Evolutionary conservation across 2,888 invertebrate genomes (phyloP).

Genomic region (Branchipolynoe longqiensis): DNA sequence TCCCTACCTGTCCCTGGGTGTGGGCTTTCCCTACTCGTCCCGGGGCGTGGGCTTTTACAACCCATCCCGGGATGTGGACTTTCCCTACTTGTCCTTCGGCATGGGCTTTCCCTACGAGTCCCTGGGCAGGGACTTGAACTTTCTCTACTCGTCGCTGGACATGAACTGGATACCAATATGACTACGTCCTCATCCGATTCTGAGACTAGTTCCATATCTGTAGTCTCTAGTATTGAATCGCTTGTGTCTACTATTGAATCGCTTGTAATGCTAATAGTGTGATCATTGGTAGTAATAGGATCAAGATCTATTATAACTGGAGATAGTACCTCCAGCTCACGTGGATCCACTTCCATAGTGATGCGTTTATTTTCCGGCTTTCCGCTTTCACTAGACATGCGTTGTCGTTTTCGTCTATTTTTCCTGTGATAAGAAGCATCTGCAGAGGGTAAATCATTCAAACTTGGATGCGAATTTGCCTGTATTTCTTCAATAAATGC

Average conservation of each 20-base stretch:
- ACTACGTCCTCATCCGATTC: conserved; percentile 18
- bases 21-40: too few species aligned
- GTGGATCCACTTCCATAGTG: not conserved
- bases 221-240: not conserved
- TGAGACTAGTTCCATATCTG: conserved; percentile 20
- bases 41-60: too few species aligned
- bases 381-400: not conserved
- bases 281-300: not conserved
- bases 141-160: too few species aligned
- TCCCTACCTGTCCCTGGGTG: not conserved
- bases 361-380: not conserved
- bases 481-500: too few species aligned
- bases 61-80: too few species aligned
- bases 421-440: not conserved
- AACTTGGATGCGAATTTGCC: too few species aligned
- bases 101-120: not conserved
- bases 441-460: not conserved
- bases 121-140: not conserved
- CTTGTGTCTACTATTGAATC: not conserved
- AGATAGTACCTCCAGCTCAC: too few species aligned
- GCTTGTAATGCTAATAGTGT: not conserved
- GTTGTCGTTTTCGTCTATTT: not conserved
- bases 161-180: not conserved
- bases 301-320: conserved; percentile 6
- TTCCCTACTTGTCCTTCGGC: too few species aligned